phyloP scores from a whole-genome alignment of 2,113 vertebrate species.

The Rhombomys opimus region DNA sequence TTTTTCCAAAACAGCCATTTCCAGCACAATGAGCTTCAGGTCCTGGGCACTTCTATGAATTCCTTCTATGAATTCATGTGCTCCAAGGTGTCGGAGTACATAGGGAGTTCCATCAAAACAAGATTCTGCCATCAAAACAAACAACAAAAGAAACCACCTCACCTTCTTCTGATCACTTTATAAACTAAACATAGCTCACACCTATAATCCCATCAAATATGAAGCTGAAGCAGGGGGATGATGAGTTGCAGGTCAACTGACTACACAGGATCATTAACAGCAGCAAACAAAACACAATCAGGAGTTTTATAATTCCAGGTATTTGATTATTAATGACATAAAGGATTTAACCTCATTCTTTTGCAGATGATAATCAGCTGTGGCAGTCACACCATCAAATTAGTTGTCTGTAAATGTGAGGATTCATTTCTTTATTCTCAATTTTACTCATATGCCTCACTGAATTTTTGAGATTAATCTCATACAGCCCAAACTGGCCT shows the following conservation, averaged over 20 bases:
- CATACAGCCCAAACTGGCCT: neutral
- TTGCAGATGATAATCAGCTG: neutral
- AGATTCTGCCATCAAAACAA: neutral
- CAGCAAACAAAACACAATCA: neutral
- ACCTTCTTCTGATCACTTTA: neutral
- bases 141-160: neutral
- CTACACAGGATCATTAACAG: neutral
- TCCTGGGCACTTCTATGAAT: neutral
- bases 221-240: neutral
- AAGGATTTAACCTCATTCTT: neutral
- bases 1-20: slow-evolving; percentile 11
- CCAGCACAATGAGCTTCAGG: neutral
- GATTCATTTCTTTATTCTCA: neutral
- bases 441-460: neutral
- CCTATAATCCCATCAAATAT: neutral
- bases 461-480: neutral
- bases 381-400: neutral
- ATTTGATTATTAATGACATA: neutral
- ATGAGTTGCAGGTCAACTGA: neutral
- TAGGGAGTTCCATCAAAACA: neutral
- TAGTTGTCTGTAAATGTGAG: neutral
- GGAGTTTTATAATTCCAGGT: neutral
- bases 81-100: neutral
- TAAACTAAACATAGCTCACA: neutral
- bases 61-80: neutral